Evolutionary conservation across 1,140 invertebrate genomes (phyloP).

Genomic region (Mizuhopecten yessoensis): DNA sequence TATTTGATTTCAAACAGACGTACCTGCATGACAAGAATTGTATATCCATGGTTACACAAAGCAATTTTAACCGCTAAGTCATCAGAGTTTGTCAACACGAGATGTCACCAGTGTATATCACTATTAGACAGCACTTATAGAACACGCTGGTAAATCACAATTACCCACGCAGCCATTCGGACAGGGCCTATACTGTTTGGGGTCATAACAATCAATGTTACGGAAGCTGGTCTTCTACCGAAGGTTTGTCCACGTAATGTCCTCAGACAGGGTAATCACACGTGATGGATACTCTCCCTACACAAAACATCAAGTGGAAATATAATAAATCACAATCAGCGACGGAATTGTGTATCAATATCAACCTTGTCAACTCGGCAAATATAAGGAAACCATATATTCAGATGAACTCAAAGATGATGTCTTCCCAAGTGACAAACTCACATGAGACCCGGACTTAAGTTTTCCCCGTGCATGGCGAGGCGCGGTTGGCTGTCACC

Average conservation of each 20-base stretch:
- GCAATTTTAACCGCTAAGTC: not conserved
- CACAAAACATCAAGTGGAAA: not conserved
- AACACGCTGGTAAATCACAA: not conserved
- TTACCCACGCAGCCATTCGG: not conserved
- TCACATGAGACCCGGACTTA: not conserved
- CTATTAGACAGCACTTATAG: too few species aligned
- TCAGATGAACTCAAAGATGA: not conserved
- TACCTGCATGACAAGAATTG: slow-evolving; percentile 30
- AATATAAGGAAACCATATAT: not conserved
- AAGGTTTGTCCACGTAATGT: not conserved
- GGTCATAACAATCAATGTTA: not conserved
- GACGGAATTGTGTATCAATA: not conserved
- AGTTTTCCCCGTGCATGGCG: not conserved
- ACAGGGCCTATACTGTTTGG: not conserved
- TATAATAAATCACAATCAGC: not conserved
- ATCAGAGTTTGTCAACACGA: not conserved
- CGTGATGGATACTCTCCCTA: not conserved
- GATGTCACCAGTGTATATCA: not conserved
- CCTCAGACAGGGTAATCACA: not conserved
- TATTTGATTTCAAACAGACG: not conserved
- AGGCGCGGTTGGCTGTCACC: slow-evolving; percentile 6
- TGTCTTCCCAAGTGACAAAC: not conserved
- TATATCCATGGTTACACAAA: not conserved
- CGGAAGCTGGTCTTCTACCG: not conserved
- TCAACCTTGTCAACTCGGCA: not conserved